A percentile compares a stretch with the other conserved stretches of the same genome.
These are phyloP conservation scores for Drosophila kambysellisi DNA, from an alignment of 2,888 invertebrate species.

Conservation along the genomic window DNA sequence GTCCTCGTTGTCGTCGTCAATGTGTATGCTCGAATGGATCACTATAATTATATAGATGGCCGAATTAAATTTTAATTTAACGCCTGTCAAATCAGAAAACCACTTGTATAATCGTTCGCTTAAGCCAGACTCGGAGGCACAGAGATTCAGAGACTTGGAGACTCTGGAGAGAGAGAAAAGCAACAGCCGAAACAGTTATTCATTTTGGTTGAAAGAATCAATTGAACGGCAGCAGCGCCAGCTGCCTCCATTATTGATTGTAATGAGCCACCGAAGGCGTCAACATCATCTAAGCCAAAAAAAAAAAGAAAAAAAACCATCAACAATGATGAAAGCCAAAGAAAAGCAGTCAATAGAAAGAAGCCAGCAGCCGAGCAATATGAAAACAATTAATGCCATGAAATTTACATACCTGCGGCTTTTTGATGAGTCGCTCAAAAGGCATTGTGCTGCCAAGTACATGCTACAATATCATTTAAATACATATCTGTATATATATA, in stretches of 20 bases:
- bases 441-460: slow-evolving; percentile 38
- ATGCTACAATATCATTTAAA: slow-evolving; percentile 10
- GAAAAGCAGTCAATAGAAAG: slow-evolving; percentile 34
- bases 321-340: slow-evolving; percentile 20
- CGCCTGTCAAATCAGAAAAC: slow-evolving; percentile 82
- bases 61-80: slow-evolving; percentile 82
- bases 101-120: slow-evolving; percentile 82
- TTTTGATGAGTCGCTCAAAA: slow-evolving; percentile 73
- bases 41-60: slow-evolving; percentile 82
- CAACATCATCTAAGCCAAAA: slow-evolving; percentile 57
- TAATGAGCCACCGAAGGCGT: slow-evolving; percentile 82
- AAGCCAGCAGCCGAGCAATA: slow-evolving; percentile 26
- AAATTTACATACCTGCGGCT: slow-evolving; percentile 77
- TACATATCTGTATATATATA: not conserved
- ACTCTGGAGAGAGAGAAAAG: not conserved
- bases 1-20: slow-evolving; percentile 63
- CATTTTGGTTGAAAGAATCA: slow-evolving; percentile 59
- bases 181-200: slow-evolving; percentile 1
- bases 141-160: no score
- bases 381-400: slow-evolving; percentile 75
- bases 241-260: slow-evolving; percentile 69
- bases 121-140: slow-evolving; percentile 38
- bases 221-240: slow-evolving; percentile 61
- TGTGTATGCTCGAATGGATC: slow-evolving; percentile 81
- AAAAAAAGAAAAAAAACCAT: slow-evolving; percentile 8